Percentiles rank a stretch among this genome's conserved stretches.
Evolutionary conservation across 2,888 invertebrate genomes (phyloP).

Genomic region (Syritta pipiens): DNA sequence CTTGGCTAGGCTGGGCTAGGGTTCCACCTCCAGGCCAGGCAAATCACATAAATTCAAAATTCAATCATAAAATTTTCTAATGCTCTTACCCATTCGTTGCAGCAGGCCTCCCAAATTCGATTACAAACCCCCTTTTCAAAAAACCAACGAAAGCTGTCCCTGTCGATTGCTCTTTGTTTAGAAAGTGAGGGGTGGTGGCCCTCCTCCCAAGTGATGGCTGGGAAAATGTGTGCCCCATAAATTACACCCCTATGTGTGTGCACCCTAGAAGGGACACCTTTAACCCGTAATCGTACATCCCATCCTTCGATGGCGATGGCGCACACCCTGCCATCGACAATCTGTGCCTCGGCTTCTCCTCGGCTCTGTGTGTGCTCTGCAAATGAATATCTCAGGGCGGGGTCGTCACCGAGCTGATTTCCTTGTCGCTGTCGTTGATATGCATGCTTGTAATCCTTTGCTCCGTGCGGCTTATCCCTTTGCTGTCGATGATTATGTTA

Average conservation of each 20-base stretch:
- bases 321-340: slow-evolving; percentile 49
- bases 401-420: slow-evolving; percentile 57
- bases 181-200: slow-evolving; percentile 15
- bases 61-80: slow-evolving; percentile 57
- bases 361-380: slow-evolving; percentile 23
- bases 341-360: slow-evolving; percentile 26
- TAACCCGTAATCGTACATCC: slow-evolving; percentile 47
- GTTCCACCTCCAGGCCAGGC: neutral
- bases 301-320: slow-evolving; percentile 7
- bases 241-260: slow-evolving; percentile 45
- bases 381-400: slow-evolving; percentile 59
- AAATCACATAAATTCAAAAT: slow-evolving; percentile 57
- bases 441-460: slow-evolving; percentile 55
- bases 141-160: slow-evolving; percentile 9
- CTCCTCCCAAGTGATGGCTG: slow-evolving; percentile 17
- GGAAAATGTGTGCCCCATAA: slow-evolving; percentile 55
- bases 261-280: slow-evolving; percentile 51
- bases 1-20: neutral
- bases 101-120: slow-evolving; percentile 54
- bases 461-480: slow-evolving; percentile 44
- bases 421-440: slow-evolving; percentile 60
- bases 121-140: slow-evolving; percentile 37
- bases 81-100: slow-evolving; percentile 28
- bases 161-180: slow-evolving; percentile 52
- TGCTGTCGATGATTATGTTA: slow-evolving; percentile 58